These are phyloP conservation scores for Yponomeuta plumbellus DNA, from an alignment of 2,888 invertebrate genomes.

Conservation along the genomic window DNA sequence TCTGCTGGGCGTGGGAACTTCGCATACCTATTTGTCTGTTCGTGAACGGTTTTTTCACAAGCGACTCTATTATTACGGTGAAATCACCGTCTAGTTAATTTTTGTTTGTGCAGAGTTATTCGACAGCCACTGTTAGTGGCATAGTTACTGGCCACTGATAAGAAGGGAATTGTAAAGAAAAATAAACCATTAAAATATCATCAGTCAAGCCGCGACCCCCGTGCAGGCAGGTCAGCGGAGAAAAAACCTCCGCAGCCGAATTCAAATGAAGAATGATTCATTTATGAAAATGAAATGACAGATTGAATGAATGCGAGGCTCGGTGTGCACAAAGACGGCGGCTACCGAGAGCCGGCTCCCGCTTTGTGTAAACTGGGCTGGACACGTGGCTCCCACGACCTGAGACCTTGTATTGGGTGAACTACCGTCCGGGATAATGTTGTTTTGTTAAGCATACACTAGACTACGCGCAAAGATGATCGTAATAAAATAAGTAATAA, in stretches of 20 bases:
- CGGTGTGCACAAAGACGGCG: constrained; percentile 46
- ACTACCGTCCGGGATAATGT: background rate
- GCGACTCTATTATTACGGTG: background rate
- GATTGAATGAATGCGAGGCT: constrained; percentile 63
- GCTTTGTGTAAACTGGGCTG: constrained; percentile 54
- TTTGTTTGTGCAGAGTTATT: background rate
- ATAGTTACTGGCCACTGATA: constrained; percentile 37
- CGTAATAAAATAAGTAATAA: too few species aligned
- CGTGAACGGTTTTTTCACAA: background rate
- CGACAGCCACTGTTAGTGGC: background rate
- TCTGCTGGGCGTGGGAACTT: background rate
- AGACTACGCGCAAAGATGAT: too few species aligned
- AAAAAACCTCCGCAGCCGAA: constrained; percentile 60
- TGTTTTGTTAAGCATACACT: too few species aligned
- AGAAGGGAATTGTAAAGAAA: constrained; percentile 61
- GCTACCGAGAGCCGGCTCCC: constrained; percentile 50
- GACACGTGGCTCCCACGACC: constrained; percentile 31
- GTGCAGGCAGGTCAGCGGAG: constrained; percentile 69
- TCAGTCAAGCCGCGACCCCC: constrained; percentile 69
- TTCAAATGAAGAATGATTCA: constrained; percentile 74
- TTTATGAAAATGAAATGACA: constrained; percentile 76
- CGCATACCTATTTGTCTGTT: background rate
- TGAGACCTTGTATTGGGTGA: background rate
- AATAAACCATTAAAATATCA: constrained; percentile 75
- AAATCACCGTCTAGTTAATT: background rate